Percentiles rank a stretch among this genome's conserved stretches.
Evolutionary conservation across 2,113 vertebrate species (phyloP).

Genomic region (Pterocles gutturalis): DNA sequence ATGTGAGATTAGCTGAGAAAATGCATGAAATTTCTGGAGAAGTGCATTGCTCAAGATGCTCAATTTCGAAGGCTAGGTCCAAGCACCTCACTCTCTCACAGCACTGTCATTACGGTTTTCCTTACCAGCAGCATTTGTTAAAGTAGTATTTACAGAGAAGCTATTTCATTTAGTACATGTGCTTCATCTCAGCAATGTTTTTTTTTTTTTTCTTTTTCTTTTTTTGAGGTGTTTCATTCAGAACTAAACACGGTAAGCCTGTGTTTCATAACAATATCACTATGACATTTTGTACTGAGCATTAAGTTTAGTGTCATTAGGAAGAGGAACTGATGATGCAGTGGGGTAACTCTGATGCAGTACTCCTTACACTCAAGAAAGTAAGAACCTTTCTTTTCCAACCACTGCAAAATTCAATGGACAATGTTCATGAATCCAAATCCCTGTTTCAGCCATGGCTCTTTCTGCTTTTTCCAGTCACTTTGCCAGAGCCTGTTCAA

Average conservation of each 20-base stretch:
- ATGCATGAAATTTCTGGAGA: slow-evolving; percentile 74
- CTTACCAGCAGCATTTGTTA: slow-evolving; percentile 12
- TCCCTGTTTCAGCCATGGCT: not conserved
- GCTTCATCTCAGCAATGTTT: not conserved
- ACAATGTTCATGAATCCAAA: not conserved
- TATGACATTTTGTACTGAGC: not conserved
- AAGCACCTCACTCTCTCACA: slow-evolving; percentile 7
- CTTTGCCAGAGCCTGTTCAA: not conserved
- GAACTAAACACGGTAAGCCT: not conserved
- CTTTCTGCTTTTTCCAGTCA: not conserved
- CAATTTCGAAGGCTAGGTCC: not conserved
- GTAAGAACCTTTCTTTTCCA: not conserved
- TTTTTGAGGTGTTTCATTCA: not conserved
- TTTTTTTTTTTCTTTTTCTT: not conserved
- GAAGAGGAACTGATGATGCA: not conserved
- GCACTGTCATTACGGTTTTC: slow-evolving; percentile 23
- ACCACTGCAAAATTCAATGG: not conserved
- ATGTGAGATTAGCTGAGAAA: slow-evolving; percentile 84
- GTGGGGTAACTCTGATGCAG: not conserved
- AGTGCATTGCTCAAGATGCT: slow-evolving; percentile 69
- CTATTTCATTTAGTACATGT: not conserved
- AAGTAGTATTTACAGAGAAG: slow-evolving; percentile 37
- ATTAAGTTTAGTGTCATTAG: not conserved
- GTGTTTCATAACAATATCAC: not conserved
- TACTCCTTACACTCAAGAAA: not conserved